phyloP scores from a whole-genome alignment of 1,140 invertebrate species.

The Gonatopus flavifemur region DNA sequence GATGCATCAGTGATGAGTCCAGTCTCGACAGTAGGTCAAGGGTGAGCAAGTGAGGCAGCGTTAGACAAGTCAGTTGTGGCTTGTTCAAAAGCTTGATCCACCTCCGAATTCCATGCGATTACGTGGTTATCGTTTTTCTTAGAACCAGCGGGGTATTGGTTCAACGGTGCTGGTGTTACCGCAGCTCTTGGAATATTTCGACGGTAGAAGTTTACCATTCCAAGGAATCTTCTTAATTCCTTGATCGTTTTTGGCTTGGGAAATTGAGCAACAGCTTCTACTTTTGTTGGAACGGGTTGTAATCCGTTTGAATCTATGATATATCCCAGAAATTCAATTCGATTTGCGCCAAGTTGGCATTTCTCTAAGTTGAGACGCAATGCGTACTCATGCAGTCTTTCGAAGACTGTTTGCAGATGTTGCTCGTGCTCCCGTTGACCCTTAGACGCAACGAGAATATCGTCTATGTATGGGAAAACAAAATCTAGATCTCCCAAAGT shows the following conservation, averaged over 20 bases:
- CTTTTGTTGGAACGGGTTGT: background rate
- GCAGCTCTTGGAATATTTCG: slow-evolving; percentile 26
- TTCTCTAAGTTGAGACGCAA: no score
- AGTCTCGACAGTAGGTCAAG: no score
- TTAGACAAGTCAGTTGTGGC: background rate
- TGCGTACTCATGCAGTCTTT: no score
- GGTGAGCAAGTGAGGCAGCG: background rate
- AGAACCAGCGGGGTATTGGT: background rate
- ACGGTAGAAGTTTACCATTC: slow-evolving; percentile 42
- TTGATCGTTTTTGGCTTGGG: slow-evolving; percentile 7
- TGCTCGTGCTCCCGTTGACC: no score
- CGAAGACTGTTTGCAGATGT: no score
- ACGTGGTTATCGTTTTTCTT: background rate
- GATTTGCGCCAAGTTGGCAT: no score
- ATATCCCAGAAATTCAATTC: no score
- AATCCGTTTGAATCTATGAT: no score
- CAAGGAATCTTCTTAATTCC: slow-evolving; percentile 40
- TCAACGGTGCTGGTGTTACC: slow-evolving; percentile 16
- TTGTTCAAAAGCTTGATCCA: background rate
- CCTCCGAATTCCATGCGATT: background rate
- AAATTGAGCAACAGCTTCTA: background rate
- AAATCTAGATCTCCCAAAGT: background rate
- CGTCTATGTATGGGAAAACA: background rate
- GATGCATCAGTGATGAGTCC: no score
- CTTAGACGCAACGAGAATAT: no score